Evolutionary conservation across 2,888 invertebrate genomes (phyloP).

Genomic region (Conomelus anceps): DNA sequence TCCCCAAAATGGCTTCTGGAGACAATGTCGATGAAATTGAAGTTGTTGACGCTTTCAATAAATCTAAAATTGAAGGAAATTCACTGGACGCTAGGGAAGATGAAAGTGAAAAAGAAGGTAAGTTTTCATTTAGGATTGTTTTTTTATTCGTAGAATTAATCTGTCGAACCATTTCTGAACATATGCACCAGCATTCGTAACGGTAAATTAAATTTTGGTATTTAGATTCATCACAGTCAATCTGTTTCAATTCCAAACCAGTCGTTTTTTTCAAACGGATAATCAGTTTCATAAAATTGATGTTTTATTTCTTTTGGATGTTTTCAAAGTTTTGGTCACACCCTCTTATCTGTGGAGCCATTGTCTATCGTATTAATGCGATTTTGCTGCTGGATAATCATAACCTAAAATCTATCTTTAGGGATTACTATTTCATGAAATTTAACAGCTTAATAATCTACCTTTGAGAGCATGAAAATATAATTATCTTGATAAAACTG

Average conservation of each 20-base stretch:
- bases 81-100: conserved; percentile 52
- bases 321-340: neutral
- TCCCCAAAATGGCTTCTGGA: conserved; percentile 69
- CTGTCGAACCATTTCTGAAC: neutral
- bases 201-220: neutral
- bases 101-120: conserved; percentile 48
- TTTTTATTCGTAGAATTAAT: neutral
- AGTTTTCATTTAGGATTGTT: neutral
- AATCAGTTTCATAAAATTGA: neutral
- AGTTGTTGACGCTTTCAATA: conserved; percentile 59
- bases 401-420: neutral
- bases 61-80: conserved; percentile 54
- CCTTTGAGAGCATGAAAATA: neutral
- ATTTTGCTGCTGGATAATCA: neutral
- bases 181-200: neutral
- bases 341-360: neutral
- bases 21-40: conserved; percentile 73
- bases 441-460: neutral
- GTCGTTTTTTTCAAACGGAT: neutral
- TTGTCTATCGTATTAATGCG: neutral
- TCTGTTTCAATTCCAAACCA: neutral
- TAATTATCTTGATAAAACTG: neutral
- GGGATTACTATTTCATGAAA: neutral
- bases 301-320: neutral
- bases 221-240: neutral